phyloP scores from a whole-genome alignment of 1,140 invertebrate species.

The Himalopsyche phryganea region DNA sequence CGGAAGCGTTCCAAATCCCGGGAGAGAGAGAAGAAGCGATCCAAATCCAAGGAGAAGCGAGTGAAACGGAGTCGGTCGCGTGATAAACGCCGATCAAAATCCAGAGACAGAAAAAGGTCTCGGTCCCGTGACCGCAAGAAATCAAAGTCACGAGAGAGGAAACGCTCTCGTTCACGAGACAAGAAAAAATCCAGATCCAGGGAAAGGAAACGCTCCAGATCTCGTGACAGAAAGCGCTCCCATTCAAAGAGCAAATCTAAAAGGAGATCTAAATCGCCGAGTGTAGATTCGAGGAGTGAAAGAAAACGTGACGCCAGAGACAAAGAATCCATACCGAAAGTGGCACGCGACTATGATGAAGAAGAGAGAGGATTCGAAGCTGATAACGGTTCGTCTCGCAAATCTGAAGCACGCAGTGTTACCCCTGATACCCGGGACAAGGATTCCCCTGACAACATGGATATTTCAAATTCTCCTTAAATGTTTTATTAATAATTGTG shows the following conservation, averaged over 20 bases:
- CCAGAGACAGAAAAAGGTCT: constrained; percentile 47
- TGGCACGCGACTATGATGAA: constrained; percentile 29
- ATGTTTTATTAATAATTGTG: constrained; percentile 2
- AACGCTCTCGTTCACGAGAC: constrained; percentile 42
- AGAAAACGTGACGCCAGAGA: constrained; percentile 16
- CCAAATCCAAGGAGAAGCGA: constrained; percentile 43
- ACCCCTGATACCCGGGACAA: constrained; percentile 37
- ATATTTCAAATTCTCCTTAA: constrained; percentile 53
- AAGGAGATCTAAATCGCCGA: constrained; percentile 28
- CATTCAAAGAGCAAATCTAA: constrained; percentile 39
- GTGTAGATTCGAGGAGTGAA: constrained; percentile 11
- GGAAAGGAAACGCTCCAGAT: constrained; percentile 46
- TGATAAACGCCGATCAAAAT: constrained; percentile 43
- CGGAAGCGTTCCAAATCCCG: constrained; percentile 50
- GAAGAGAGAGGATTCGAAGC: constrained; percentile 33
- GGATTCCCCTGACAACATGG: constrained; percentile 52
- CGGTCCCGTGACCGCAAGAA: constrained; percentile 47
- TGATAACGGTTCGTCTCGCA: constrained; percentile 42
- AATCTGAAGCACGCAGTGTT: constrained; percentile 44
- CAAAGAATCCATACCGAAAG: constrained; percentile 23
- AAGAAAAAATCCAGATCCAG: constrained; percentile 47
- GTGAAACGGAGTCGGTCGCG: constrained; percentile 42
- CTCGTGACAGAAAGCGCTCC: constrained; percentile 43
- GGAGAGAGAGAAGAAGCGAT: constrained; percentile 49
- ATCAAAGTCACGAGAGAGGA: constrained; percentile 43